A percentile compares a stretch with the other conserved stretches of the same genome.
Evolutionary conservation across 2,113 vertebrate species (phyloP).

Genomic region (Cnemophilus loriae): DNA sequence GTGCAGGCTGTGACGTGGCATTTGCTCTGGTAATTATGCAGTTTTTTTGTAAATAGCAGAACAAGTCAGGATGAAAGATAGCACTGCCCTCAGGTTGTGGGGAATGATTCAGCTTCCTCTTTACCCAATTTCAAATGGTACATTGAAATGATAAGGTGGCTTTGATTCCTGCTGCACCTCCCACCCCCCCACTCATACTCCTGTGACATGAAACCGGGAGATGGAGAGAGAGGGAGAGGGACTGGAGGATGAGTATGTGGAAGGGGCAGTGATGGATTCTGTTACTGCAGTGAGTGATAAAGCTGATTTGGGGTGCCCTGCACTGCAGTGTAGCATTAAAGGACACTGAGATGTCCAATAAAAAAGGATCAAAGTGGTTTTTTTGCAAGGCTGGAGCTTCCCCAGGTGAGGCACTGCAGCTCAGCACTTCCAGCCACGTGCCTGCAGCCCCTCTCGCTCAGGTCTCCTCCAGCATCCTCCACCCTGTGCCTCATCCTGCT

Average conservation of each 20-base stretch:
- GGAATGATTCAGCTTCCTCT: constrained; percentile 45
- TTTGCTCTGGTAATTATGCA: constrained; percentile 63
- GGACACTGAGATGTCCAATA: not conserved
- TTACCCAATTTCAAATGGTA: constrained; percentile 9
- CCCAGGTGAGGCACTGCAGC: not conserved
- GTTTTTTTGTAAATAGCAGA: constrained; percentile 59
- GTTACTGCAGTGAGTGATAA: not conserved
- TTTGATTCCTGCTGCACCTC: constrained; percentile 31
- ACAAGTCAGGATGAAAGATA: constrained; percentile 55
- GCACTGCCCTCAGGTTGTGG: constrained; percentile 43
- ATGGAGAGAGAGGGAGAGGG: not conserved
- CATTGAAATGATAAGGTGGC: not conserved
- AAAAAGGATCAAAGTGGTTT: not conserved
- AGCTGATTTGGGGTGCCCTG: not conserved
- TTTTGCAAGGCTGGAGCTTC: not conserved
- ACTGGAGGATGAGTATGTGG: not conserved
- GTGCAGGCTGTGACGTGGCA: constrained; percentile 57
- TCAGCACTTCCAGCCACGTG: not conserved
- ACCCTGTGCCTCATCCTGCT: not conserved
- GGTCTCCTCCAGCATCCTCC: not conserved
- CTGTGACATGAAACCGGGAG: not conserved
- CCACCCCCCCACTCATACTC: not conserved
- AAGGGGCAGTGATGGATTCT: not conserved
- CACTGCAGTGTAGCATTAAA: not conserved
- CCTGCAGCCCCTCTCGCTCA: not conserved